phyloP scores from a whole-genome alignment of 2,113 vertebrate genomes.

The Dipodomys stephensi region DNA sequence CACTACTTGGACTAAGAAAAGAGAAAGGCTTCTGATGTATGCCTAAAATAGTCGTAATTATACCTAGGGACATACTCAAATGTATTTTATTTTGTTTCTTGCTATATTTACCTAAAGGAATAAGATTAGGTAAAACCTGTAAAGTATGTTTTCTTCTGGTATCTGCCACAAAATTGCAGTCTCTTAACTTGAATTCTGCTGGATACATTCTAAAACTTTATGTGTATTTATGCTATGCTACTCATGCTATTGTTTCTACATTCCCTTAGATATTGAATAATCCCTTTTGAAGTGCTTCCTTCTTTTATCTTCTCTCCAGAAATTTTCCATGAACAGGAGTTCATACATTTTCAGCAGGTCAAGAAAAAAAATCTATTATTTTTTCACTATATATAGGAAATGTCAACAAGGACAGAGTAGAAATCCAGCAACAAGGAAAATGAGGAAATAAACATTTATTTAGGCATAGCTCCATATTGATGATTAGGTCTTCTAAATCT shows the following conservation, averaged over 20 bases:
- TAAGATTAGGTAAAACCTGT: neutral
- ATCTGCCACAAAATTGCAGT: neutral
- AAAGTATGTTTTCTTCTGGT: neutral
- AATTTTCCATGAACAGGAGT: neutral
- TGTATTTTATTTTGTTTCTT: neutral
- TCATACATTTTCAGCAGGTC: neutral
- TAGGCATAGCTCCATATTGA: neutral
- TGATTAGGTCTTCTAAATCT: neutral
- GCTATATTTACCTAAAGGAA: slow-evolving; percentile 44
- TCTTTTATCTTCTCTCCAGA: neutral
- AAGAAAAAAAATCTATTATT: neutral
- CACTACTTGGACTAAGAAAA: slow-evolving; percentile 43
- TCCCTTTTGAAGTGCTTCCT: neutral
- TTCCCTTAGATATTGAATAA: neutral
- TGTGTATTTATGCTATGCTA: too few species aligned
- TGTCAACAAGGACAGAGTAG: neutral
- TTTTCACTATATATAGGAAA: neutral
- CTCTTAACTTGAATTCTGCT: neutral
- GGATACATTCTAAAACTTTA: neutral
- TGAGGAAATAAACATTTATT: neutral
- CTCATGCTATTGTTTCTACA: too few species aligned
- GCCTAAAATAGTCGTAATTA: slow-evolving; percentile 49
- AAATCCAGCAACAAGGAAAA: neutral
- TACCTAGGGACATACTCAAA: neutral
- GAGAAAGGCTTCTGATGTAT: neutral